These are phyloP conservation scores for Armadillidium nasatum DNA, from an alignment of 1,140 invertebrate species.

Conservation along the genomic window DNA sequence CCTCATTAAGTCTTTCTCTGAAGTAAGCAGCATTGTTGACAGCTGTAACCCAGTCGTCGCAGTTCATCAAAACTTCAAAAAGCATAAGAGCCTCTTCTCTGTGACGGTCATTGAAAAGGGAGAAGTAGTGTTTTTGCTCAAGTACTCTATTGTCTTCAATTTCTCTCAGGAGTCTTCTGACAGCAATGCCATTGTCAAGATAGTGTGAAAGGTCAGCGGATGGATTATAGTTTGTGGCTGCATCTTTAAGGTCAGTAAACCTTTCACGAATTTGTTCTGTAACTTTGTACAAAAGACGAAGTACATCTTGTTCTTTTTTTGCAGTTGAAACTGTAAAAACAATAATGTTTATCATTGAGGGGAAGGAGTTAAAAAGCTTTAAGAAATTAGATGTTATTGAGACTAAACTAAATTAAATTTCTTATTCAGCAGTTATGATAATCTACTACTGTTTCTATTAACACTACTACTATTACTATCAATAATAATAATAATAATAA, in stretches of 20 bases:
- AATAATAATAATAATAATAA: too few relatives aligned
- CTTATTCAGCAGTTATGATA: too few relatives aligned
- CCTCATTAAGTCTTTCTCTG: conserved; percentile 24
- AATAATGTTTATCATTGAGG: background rate
- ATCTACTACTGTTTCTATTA: too few relatives aligned
- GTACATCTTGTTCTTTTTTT: background rate
- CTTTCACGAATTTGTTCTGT: conserved; percentile 1
- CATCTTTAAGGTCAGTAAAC: conserved; percentile 14
- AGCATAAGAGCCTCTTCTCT: conserved; percentile 40
- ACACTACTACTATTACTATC: too few relatives aligned
- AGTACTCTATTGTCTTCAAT: conserved; percentile 24
- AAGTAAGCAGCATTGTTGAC: conserved; percentile 27
- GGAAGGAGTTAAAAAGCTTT: background rate
- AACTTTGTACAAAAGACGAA: conserved; percentile 3
- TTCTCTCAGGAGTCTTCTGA: conserved; percentile 28
- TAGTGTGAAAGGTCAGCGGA: background rate
- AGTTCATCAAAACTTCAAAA: conserved; percentile 31
- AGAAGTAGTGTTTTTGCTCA: conserved; percentile 34
- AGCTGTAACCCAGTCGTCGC: conserved; percentile 20
- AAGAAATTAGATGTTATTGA: background rate
- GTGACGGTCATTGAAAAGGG: conserved; percentile 37
- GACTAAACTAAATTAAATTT: background rate
- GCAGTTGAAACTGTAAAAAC: background rate
- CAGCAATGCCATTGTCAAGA: conserved; percentile 31
- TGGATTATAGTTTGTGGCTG: background rate